phyloP scores from a whole-genome alignment of 53 echinoderm and acorn worm genomes.

The Arbacia lixula region DNA sequence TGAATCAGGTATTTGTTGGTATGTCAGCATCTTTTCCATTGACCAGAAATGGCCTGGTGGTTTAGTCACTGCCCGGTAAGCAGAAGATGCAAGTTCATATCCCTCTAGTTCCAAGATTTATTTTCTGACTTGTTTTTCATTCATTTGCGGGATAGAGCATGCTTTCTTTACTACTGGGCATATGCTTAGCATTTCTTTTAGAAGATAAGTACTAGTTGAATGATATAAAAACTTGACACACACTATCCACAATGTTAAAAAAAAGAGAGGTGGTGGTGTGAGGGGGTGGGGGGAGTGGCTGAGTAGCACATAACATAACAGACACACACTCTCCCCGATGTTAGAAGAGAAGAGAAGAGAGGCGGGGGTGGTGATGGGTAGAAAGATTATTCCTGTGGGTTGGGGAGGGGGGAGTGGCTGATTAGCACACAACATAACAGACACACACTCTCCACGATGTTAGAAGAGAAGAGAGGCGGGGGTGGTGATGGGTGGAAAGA shows the following conservation, averaged over 20 bases:
- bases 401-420: neutral
- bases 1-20: too few relatives aligned
- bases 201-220: too few relatives aligned
- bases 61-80: too few relatives aligned
- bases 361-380: neutral
- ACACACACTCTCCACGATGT: constrained; percentile 91
- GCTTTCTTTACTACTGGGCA: too few relatives aligned
- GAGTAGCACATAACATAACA: neutral
- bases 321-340: neutral
- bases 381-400: neutral
- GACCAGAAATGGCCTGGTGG: too few relatives aligned
- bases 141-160: too few relatives aligned
- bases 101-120: too few relatives aligned
- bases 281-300: neutral
- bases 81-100: too few relatives aligned
- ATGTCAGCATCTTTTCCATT: too few relatives aligned
- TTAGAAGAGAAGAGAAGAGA: neutral
- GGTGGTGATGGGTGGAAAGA: neutral
- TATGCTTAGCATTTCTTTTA: too few relatives aligned
- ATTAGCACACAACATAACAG: constrained; percentile 54
- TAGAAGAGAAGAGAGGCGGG: constrained; percentile 49
- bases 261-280: neutral
- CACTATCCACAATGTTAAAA: neutral
- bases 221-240: neutral
- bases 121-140: too few relatives aligned